Evolutionary conservation across 2,797 vertebrate species (phyloP), one percentile per base, ranked within the genome.

Genomic region (Hoplostethus atlanticus): DNA sequence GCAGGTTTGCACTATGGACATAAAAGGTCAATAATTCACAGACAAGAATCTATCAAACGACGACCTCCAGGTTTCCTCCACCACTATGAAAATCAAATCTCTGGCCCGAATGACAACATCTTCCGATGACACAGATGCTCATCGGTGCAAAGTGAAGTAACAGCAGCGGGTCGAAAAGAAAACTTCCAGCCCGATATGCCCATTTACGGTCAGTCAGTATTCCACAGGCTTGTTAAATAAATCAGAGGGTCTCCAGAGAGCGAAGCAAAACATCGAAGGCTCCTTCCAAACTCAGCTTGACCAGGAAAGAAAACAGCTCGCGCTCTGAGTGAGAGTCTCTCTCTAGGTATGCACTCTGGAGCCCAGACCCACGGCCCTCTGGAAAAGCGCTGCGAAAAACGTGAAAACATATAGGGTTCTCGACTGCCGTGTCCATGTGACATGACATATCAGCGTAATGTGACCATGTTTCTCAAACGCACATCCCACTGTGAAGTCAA

Each of bases 151-250:
- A 79, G 74, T 61, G 38, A 70, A 84, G 64, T 58, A 87, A 79
- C 65, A 81, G 72, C 62, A 63, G 72, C 12, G 52, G 75, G 67
- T 53, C 86, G 83, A 71, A 76, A 70, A 79, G 53, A 74, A 81
- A 73, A 68, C 55, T 77, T 76, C 61, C 71, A 83, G 71, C 63
- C 71, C 70, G 77, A 68, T 77, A 84, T 94, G 92, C 80, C 95
- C 94, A 93, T 95, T 84, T 95, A 95, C 50, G 94, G 95, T 88
- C 86, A 88, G 87, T 86, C 86, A 81, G 89, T 77, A 90, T 87
- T 86, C 85, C 80, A 61, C 70, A 77, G 84, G 89, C 85, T 91
- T 85, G 79, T 89, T 91, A 93, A 93, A 93, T 91, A 94, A 93
- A 94, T 91, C 90, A 77, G 78, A 81, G 74, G 75, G 86, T 90